Conservation (phyloP, 30 jellyfish, hydroid and myxozoan genomes). For the Hydractinia symbiolongicarpus region DNA sequence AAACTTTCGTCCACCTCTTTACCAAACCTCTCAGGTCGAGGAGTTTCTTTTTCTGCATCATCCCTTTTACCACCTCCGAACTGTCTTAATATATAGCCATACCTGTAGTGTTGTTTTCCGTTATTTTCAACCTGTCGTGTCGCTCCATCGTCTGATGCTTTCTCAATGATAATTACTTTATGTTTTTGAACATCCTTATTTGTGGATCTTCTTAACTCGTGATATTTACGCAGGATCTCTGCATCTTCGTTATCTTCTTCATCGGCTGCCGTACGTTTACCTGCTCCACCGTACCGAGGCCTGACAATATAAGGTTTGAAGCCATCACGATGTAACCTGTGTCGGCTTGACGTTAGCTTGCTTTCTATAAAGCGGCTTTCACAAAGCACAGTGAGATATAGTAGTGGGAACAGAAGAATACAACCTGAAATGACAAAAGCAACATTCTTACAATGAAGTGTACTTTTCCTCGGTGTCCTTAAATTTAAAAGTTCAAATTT, state of each 20-base stretch:
- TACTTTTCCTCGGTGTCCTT: not conserved
- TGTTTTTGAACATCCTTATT: not conserved
- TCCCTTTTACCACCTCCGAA: not conserved
- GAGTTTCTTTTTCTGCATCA: not conserved
- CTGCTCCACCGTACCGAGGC: constrained; percentile 2
- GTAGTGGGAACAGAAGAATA: not conserved
- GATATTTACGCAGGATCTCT: not conserved
- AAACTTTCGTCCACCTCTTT: not conserved
- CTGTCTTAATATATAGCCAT: not conserved
- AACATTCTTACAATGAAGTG: not conserved
- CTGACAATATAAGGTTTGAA: constrained; percentile 5
- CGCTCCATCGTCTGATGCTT: not conserved
- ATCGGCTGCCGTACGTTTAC: constrained; percentile 8
- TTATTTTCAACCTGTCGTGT: not conserved
- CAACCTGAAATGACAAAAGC: constrained; percentile 2
- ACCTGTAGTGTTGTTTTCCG: not conserved
- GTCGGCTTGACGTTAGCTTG: not conserved
- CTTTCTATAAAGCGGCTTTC: not conserved
- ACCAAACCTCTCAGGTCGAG: not conserved
- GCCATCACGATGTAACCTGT: not conserved
- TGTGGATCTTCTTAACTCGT: not conserved
- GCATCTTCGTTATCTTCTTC: not conserved
- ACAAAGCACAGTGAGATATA: not conserved
- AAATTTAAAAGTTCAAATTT: not conserved
- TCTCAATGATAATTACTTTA: not conserved